phyloP scores from a whole-genome alignment of 1,140 invertebrate species.

The Atta texana region DNA sequence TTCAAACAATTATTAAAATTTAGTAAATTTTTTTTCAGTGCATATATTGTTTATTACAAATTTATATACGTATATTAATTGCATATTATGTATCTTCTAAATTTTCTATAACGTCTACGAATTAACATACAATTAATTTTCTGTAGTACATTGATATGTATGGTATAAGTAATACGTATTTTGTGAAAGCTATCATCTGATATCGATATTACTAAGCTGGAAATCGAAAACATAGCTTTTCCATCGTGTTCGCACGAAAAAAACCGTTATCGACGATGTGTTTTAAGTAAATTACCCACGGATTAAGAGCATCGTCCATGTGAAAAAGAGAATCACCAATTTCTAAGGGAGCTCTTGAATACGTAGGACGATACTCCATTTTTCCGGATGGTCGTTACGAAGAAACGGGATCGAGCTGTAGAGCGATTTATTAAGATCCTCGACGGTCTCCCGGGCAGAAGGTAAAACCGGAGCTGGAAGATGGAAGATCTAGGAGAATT shows the following conservation, averaged over 20 bases:
- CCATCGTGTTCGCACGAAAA: neutral
- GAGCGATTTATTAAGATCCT: conserved; percentile 70
- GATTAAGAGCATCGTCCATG: conserved; percentile 59
- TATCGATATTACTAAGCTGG: neutral
- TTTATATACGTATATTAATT: too few species aligned
- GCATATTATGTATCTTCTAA: too few species aligned
- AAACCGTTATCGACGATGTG: conserved; percentile 33
- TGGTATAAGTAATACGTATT: neutral
- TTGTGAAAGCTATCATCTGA: neutral
- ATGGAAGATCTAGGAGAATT: neutral
- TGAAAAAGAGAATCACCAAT: conserved; percentile 29
- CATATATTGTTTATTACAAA: too few species aligned
- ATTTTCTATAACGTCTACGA: too few species aligned
- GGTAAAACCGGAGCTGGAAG: conserved; percentile 43
- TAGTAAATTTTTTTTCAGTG: too few species aligned
- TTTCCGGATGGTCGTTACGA: conserved; percentile 34
- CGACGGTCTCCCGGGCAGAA: conserved; percentile 45
- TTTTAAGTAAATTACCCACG: conserved; percentile 62
- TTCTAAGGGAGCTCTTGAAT: conserved; percentile 52
- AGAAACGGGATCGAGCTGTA: conserved; percentile 47
- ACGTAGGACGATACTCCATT: conserved; percentile 59
- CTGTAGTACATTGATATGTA: neutral
- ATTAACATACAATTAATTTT: neutral
- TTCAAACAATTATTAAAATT: too few species aligned
- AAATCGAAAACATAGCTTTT: neutral